Conservation (phyloP, 2,797 vertebrate genomes). For the Leucoraja ocellata region DNA sequence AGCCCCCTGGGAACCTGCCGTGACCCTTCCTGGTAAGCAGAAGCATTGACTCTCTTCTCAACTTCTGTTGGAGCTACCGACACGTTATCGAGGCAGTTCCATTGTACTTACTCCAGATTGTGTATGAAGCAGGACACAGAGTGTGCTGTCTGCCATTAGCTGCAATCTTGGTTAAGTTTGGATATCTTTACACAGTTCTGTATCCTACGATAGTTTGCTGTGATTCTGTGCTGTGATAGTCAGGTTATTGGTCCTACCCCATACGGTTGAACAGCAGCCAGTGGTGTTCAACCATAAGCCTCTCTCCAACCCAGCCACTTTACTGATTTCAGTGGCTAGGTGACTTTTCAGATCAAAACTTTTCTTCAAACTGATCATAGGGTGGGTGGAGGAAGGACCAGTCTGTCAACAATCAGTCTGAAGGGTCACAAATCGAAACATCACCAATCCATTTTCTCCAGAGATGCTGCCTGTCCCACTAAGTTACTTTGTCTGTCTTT, state of each 20-base stretch:
- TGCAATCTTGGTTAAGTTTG: neutral
- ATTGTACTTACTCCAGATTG: neutral
- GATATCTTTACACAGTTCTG: neutral
- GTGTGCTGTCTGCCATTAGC: neutral
- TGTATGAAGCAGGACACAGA: neutral
- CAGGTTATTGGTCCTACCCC: too few species aligned
- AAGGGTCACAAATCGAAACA: too few species aligned
- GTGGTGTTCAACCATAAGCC: neutral
- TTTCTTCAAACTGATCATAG: too few species aligned
- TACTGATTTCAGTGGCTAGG: too few species aligned
- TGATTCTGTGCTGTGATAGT: too few species aligned
- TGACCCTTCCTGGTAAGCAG: conserved; percentile 69
- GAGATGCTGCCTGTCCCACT: too few species aligned
- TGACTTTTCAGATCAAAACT: too few species aligned
- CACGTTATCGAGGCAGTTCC: neutral
- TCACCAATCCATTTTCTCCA: too few species aligned
- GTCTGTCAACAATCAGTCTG: too few species aligned
- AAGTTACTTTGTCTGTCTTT: too few species aligned
- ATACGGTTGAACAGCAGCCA: neutral
- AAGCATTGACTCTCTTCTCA: too few species aligned
- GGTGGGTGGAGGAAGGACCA: too few species aligned
- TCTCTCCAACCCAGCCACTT: neutral
- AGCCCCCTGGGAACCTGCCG: conserved; percentile 83
- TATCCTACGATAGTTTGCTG: neutral
- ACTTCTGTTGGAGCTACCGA: neutral